These are phyloP conservation scores for Drosophila sproati DNA, from an alignment of 1,140 invertebrate species.

Conservation along the genomic window DNA sequence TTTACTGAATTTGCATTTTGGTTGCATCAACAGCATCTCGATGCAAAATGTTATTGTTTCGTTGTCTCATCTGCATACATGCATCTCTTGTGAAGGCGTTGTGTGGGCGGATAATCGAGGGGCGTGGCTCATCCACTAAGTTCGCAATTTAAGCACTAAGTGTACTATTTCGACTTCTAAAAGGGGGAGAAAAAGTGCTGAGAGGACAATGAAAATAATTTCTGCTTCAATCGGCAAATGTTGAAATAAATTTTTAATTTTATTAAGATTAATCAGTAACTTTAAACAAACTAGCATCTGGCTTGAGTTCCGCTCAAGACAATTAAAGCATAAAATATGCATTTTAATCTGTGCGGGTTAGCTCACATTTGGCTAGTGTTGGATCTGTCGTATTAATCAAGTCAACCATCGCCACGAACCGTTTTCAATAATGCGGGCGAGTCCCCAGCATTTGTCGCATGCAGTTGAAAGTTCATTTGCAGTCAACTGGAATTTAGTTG, in stretches of 20 bases:
- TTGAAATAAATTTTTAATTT: constrained; percentile 75
- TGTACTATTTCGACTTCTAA: constrained; percentile 25
- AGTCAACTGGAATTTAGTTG: constrained; percentile 59
- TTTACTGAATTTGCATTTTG: constrained; percentile 69
- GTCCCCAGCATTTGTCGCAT: constrained; percentile 27
- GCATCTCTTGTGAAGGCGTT: constrained; percentile 18
- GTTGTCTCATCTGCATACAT: constrained; percentile 67
- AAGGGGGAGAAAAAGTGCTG: background rate
- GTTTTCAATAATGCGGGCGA: constrained; percentile 60
- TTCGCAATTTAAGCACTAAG: constrained; percentile 54
- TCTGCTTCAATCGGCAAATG: constrained; percentile 72
- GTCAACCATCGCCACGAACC: constrained; percentile 24
- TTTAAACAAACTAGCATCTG: background rate
- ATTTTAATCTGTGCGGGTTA: background rate
- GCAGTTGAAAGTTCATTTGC: constrained; percentile 58
- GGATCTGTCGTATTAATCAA: constrained; percentile 45
- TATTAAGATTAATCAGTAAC: constrained; percentile 47
- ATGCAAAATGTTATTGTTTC: constrained; percentile 69
- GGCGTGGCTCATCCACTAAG: constrained; percentile 14
- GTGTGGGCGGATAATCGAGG: background rate
- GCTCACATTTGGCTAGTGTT: no score
- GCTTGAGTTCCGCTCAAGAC: constrained; percentile 6
- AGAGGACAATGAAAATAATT: constrained; percentile 48
- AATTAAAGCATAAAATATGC: constrained; percentile 72
- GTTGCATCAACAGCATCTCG: constrained; percentile 53